A percentile compares a stretch with the other conserved stretches of the same genome.
Evolutionary conservation across 2,113 vertebrate genomes (phyloP).

Genomic region (Varanus komodoensis): DNA sequence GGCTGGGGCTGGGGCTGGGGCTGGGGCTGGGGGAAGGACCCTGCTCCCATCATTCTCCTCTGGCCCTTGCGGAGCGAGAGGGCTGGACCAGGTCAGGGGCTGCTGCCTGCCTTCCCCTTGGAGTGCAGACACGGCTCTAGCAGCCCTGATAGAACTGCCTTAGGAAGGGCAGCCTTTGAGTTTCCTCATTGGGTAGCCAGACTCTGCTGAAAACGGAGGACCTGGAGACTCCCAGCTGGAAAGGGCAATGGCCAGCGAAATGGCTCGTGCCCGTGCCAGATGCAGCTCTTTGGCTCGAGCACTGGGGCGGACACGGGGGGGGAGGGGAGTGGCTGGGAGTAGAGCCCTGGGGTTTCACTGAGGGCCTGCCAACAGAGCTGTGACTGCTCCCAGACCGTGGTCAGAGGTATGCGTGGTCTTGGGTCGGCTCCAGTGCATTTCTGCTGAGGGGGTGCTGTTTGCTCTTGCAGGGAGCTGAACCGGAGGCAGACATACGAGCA

Average conservation of each 20-base stretch:
- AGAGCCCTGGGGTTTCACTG: not conserved
- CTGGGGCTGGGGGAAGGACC: not conserved
- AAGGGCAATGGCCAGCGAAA: not conserved
- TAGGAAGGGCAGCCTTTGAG: not conserved
- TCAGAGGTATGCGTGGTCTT: not conserved
- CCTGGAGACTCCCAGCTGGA: no score
- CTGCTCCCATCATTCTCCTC: not conserved
- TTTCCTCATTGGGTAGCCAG: no score
- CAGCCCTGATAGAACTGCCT: not conserved
- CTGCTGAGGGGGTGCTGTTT: conserved; percentile 11
- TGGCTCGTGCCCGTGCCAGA: not conserved
- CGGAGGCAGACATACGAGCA: conserved; percentile 98
- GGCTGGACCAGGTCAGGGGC: not conserved
- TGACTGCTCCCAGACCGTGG: not conserved
- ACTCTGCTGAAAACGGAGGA: not conserved
- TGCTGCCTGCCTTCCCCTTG: not conserved
- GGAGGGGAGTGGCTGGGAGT: no score
- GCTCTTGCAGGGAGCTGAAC: conserved; percentile 93
- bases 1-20: no score
- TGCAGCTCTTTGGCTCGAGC: not conserved
- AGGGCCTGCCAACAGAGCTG: not conserved
- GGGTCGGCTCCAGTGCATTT: not conserved
- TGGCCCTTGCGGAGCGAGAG: not conserved
- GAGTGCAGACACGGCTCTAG: no score
- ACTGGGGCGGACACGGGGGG: no score